Evolutionary conservation across 2,888 invertebrate genomes (phyloP).

Genomic region (Coleophora flavipennella): DNA sequence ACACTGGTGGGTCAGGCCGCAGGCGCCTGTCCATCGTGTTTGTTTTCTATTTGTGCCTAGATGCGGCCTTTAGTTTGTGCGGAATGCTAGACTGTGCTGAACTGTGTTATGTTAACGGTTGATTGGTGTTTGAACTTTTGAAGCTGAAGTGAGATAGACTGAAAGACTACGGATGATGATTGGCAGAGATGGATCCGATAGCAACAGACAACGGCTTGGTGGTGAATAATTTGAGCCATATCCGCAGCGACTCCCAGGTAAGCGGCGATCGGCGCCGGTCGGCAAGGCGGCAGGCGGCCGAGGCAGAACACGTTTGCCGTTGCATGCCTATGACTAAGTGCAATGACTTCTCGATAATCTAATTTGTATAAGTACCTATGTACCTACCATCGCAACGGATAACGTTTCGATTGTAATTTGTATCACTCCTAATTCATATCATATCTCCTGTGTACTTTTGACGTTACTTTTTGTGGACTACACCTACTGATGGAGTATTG

Average conservation of each 20-base stretch:
- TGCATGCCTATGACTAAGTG: slow-evolving; percentile 54
- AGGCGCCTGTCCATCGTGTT: slow-evolving; percentile 29
- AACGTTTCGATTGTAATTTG: too few species aligned
- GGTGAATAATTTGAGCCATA: slow-evolving; percentile 68
- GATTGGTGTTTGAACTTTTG: slow-evolving; percentile 29
- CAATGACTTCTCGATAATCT: slow-evolving; percentile 56
- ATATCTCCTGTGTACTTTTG: not conserved
- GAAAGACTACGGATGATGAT: slow-evolving; percentile 43
- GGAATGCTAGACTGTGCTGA: slow-evolving; percentile 18
- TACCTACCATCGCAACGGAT: too few species aligned
- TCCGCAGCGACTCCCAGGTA: slow-evolving; percentile 68
- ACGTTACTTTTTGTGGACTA: too few species aligned
- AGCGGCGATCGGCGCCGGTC: slow-evolving; percentile 31
- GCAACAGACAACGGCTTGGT: slow-evolving; percentile 62
- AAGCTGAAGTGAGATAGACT: slow-evolving; percentile 28
- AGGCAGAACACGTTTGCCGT: slow-evolving; percentile 60
- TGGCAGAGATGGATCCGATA: slow-evolving; percentile 59
- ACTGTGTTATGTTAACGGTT: slow-evolving; percentile 10
- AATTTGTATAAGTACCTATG: slow-evolving; percentile 15
- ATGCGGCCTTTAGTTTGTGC: slow-evolving; percentile 30
- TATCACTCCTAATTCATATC: slow-evolving; percentile 24
- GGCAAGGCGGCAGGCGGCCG: slow-evolving; percentile 34
- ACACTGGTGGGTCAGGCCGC: slow-evolving; percentile 30
- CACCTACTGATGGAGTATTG: too few species aligned
- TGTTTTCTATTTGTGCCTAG: slow-evolving; percentile 31